Evolutionary conservation across 1,140 invertebrate genomes (phyloP).

Genomic region (Tetraneura akinire): DNA sequence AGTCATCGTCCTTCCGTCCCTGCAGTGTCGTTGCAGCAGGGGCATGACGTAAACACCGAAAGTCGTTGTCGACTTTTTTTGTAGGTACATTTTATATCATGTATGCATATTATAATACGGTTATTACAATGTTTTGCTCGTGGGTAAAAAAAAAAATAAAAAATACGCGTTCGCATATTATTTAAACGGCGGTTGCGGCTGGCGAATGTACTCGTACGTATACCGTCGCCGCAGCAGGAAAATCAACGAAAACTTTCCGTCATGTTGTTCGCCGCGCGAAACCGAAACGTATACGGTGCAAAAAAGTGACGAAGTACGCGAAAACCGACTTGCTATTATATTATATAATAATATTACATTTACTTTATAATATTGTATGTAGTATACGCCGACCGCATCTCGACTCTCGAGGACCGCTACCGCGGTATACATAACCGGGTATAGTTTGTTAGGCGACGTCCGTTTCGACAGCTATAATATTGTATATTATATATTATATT

Average conservation of each 20-base stretch:
- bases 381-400: no score
- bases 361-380: no score
- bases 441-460: neutral
- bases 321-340: no score
- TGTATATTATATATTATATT: neutral
- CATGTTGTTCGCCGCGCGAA: neutral
- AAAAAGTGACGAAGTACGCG: neutral
- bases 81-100: neutral
- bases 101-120: neutral
- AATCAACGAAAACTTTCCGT: slow-evolving; percentile 23
- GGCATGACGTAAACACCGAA: no score
- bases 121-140: no score
- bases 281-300: neutral
- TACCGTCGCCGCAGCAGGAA: neutral
- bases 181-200: neutral
- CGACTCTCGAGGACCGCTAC: no score
- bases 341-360: no score
- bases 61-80: neutral
- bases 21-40: no score
- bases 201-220: neutral
- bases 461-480: slow-evolving; percentile 25
- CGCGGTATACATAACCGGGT: no score
- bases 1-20: no score
- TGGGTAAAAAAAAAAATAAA: no score
- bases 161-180: neutral